Evolutionary conservation across 2,113 vertebrate species (phyloP), one percentile per base, ranked within the genome.

Genomic region (Psittacara wagleri): DNA sequence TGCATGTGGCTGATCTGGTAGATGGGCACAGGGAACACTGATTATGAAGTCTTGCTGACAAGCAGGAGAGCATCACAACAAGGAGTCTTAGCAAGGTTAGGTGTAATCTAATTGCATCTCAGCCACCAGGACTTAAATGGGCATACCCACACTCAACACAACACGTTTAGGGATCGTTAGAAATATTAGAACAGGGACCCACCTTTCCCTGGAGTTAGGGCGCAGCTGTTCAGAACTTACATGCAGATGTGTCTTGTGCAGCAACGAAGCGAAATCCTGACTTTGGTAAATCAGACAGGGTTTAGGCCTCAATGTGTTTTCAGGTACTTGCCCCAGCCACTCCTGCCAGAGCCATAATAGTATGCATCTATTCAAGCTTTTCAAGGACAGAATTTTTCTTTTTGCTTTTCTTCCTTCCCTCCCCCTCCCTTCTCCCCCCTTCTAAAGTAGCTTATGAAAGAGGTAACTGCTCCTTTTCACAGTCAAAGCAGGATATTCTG

Each of bases 381-480:
- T 93, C 88, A 94, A 87, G 57, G 55, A 68, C 35, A 86, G 76
- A 96, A 88, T 85, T 74, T 93, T 92, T 81, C 54, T 44, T 78
- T 95, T 66, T 70, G 37, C 25, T 48, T 86, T 68, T 49, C 22
- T 83, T 70, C 31, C 17, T 22, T 46, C 9, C 1, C 24, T 43
- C 29, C 29, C 13, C 25, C 33, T 18, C 24, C 61, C 31, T 3
- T 15, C 1, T 1, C 2, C 25, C 63, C 39, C 13, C 27, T 18
- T 43, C 70, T 68, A 90, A 94, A 89, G 92, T 81, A 63, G 93
- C 94, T 92, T 91, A 85, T 94, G 87, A 94, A 94, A 95, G 95
- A 92, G 67, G 93, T 95, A 95, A 87, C 94, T 94, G 87, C 94
- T 95, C 75, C 96, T 95, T 95, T 97, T 96, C 96, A 95, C 91